Evolutionary conservation across 2,113 vertebrate genomes (phyloP).

Genomic region (Parus major): DNA sequence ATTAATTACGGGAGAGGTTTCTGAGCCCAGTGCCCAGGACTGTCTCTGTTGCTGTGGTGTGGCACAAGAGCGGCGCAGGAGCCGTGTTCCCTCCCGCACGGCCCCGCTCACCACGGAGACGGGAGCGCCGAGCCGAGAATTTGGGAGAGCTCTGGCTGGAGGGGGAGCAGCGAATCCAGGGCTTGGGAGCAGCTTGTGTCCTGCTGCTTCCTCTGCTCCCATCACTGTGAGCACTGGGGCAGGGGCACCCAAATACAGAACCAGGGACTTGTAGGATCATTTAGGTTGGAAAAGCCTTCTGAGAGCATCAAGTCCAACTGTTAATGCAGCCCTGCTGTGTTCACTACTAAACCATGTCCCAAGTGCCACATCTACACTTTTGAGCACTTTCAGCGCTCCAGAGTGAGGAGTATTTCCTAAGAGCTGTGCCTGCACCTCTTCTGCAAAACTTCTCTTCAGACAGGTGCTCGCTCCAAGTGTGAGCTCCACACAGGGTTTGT

Average conservation of each 20-base stretch:
- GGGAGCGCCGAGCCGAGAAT: rapidly evolving
- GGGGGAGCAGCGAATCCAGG: background rate
- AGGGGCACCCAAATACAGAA: background rate
- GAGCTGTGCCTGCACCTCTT: background rate
- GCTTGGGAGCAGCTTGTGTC: background rate
- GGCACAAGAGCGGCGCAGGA: background rate
- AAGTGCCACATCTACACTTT: background rate
- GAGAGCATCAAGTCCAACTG: rapidly evolving
- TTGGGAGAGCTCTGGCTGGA: background rate
- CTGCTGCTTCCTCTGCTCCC: background rate
- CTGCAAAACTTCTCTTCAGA: background rate
- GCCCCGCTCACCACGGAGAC: background rate
- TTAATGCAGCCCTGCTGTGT: background rate
- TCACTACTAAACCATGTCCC: background rate
- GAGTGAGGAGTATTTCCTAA: background rate
- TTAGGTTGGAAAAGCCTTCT: background rate
- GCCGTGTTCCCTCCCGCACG: background rate
- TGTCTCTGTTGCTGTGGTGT: background rate
- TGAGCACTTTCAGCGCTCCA: background rate
- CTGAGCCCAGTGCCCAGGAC: background rate
- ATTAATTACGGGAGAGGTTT: background rate
- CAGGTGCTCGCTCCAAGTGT: background rate
- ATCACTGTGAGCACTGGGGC: background rate
- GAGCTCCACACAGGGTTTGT: background rate
- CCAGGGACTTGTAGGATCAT: rapidly evolving